phyloP scores from a whole-genome alignment of 2,113 vertebrate genomes.

The Urocolius indicus region DNA sequence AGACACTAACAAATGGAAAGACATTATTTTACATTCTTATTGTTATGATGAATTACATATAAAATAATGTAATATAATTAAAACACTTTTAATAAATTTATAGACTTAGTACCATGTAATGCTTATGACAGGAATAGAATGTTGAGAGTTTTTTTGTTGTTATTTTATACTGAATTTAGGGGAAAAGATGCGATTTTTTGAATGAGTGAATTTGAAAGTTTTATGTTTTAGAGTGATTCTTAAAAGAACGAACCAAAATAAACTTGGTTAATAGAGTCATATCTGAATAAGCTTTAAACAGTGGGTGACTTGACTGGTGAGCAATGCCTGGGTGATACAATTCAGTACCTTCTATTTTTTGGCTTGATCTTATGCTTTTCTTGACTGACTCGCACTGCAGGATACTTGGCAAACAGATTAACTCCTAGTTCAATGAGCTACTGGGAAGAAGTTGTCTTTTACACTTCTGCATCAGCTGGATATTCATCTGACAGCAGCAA shows the following conservation, averaged over 20 bases:
- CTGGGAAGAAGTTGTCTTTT: neutral
- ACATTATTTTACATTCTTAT: neutral
- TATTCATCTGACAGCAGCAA: neutral
- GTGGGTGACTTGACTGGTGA: neutral
- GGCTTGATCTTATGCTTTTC: neutral
- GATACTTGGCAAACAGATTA: neutral
- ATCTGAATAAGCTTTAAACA: neutral
- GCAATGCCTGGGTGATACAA: neutral
- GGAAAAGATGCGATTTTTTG: neutral
- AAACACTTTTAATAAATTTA: neutral
- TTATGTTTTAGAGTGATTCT: neutral
- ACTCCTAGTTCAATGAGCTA: neutral
- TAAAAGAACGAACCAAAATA: neutral
- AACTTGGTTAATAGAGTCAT: neutral
- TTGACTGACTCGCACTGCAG: neutral
- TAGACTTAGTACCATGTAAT: neutral
- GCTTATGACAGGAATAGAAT: neutral
- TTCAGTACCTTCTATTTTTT: neutral
- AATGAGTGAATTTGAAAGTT: neutral
- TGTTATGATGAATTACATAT: neutral
- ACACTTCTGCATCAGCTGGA: neutral
- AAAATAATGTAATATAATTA: neutral
- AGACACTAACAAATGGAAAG: neutral
- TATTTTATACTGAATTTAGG: neutral
- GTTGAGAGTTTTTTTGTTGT: neutral